Conservation (phyloP, 2,888 invertebrate species). For the Aphodius granarius region DNA sequence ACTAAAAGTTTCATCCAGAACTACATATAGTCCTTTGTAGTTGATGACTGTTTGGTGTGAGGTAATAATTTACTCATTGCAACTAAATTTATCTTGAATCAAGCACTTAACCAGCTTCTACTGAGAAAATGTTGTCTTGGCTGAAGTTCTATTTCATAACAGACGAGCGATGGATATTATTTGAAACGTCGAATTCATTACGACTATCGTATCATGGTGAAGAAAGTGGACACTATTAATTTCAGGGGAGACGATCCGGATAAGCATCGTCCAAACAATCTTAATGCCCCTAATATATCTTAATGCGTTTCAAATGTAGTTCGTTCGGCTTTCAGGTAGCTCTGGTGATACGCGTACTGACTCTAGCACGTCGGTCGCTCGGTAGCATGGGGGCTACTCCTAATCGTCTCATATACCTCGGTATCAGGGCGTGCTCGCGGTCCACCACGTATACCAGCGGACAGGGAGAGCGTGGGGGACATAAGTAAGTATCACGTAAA, state of each 20-base stretch:
- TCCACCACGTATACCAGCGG: background rate
- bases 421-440: background rate
- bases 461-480: constrained; percentile 1
- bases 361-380: background rate
- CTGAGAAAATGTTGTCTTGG: too few relatives aligned
- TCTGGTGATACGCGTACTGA: background rate
- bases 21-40: too few relatives aligned
- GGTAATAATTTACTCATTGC: too few relatives aligned
- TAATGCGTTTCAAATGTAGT: background rate
- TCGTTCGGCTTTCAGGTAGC: background rate
- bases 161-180: background rate
- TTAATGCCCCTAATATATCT: background rate
- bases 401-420: background rate
- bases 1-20: too few relatives aligned
- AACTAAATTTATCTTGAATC: too few relatives aligned
- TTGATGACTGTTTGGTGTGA: too few relatives aligned
- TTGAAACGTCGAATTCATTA: background rate
- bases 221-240: background rate
- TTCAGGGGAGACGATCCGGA: background rate
- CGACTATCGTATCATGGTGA: background rate
- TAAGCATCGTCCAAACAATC: background rate
- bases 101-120: too few relatives aligned
- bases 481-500: constrained; percentile 20
- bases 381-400: background rate
- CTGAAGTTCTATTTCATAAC: background rate